Evolutionary conservation across 2,888 invertebrate genomes (phyloP), one percentile per base, ranked within the genome.

Genomic region (Trissoscelio sp.): DNA sequence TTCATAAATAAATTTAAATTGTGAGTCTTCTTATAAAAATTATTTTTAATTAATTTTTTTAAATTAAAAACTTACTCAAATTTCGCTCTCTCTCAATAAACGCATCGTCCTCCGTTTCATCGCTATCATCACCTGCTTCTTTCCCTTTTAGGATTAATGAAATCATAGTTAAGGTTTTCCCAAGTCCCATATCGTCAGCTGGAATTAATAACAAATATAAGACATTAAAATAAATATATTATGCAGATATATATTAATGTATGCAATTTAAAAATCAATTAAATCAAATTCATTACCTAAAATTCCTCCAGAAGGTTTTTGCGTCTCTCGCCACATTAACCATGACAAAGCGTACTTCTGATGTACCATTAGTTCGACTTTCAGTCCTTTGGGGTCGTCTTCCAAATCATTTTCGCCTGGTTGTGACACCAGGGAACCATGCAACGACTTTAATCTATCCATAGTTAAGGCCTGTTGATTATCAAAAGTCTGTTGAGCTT

Each of bases 301-400:
- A 84, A 98, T 96, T 11, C 98, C 98, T 0, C 98, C 97, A 34
- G 95, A 92, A 0, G 97, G 96, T 62, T 94, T 95, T 90, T 97
- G 96, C n/a, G 92, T 92, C 92, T 99, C 99, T 16, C 98, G 92
- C 97, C 98, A 98, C 16, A 93, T 88, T 87, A 99, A 92, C 98
- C 98, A 99, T 9, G 95, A 94, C 0, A 99, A 92, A 0, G 97
- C 98, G 87, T 96, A 95, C 83, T 94, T 93, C 91, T 98, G 98
- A 92, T 98, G 97, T 7, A 93, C 92, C 96, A 97, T 96, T 2
- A 98, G 92, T 6, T 91, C 82, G 0, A 96, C 93, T 87, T 92
- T 93, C 0, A 98, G 89, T 0, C 94, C 94, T 24, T 88, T 87
- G 0, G 96, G 96, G 83, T 94, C 93, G 6, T 92, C 90, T 0